Base-by-base conservation (phyloP, 2,113 vertebrate genomes). In the Actenoides hombroni region DNA sequence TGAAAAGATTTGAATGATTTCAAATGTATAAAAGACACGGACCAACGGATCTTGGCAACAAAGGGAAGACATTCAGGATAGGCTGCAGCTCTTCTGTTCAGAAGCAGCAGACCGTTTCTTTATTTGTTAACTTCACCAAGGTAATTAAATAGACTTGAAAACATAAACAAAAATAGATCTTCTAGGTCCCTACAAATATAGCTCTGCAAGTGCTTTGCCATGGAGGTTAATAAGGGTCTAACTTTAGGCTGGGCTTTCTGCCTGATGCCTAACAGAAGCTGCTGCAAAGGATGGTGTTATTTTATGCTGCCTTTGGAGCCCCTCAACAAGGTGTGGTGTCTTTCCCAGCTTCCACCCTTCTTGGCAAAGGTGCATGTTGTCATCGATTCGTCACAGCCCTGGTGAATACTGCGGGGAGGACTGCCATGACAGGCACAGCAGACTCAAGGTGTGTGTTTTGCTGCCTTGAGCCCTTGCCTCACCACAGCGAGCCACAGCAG, bases 111-210 rank as follows among this genome's bases (percentile, higher is more conserved):
- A 77, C 37, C 1, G 1, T 90, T 94, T 70, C 61, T 81, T 87
- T 81, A 73, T 91, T 96, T 89, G 48, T 85, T 84, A 92, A 83
- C 88, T 49, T 97, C 64, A 67, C 90, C 57, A 68, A 93, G 91
- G 91, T 97, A 92, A 94, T 97, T 94, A 85, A 95, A 69, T 74
- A 77, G 77, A 90, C 65, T 94, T 93, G 77, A 92, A 97, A 97
- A 97, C 69, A 94, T 92, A 97, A 97, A 97, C 83, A 95, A 79
- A 79, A 97, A 73, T 81, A 93, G 56, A 86, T 96, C 95, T 96
- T 90, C 73, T 90, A 79, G 90, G 85, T 97, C 64, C 46, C 73
- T 85, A 76, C 35, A 79, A 95, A 85, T 88, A 83, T 14, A 95
- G 56, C 74, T 93, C 63, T 86, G 56, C 6, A 26, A 80, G 53